phyloP scores from a whole-genome alignment of 1,140 invertebrate genomes.

The Rhizoglyphus robini region DNA sequence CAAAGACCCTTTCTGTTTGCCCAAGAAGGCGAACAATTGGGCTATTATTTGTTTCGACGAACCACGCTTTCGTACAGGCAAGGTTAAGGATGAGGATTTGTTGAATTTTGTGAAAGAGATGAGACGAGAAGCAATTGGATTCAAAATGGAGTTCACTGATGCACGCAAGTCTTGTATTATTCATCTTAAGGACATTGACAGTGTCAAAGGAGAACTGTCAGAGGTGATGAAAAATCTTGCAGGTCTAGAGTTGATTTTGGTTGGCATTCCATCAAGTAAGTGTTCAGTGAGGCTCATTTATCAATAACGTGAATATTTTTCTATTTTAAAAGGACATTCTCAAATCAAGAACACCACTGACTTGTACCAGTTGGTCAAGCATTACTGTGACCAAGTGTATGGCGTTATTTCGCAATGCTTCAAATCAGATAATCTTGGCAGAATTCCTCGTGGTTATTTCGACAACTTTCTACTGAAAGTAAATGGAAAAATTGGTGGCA shows the following conservation, averaged over 20 bases:
- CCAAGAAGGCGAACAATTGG: background rate
- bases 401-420: background rate
- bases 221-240: background rate
- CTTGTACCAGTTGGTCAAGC: too few species aligned
- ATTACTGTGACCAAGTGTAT: background rate
- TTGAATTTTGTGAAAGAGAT: too few species aligned
- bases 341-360: too few species aligned
- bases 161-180: too few species aligned
- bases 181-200: background rate
- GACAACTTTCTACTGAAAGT: constrained; percentile 67
- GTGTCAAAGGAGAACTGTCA: background rate
- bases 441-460: constrained; percentile 24
- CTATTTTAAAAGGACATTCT: too few species aligned
- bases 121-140: too few species aligned
- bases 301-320: too few species aligned
- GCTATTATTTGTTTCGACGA: background rate
- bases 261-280: background rate
- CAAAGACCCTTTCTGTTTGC: background rate
- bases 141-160: background rate
- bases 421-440: background rate
- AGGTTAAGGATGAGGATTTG: background rate
- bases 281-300: too few species aligned
- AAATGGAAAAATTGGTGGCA: constrained; percentile 65
- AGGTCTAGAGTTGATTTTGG: background rate
- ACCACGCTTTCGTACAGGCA: too few species aligned